Conservation (phyloP, 1,140 invertebrate species). For the Heliconius hewitsoni region DNA sequence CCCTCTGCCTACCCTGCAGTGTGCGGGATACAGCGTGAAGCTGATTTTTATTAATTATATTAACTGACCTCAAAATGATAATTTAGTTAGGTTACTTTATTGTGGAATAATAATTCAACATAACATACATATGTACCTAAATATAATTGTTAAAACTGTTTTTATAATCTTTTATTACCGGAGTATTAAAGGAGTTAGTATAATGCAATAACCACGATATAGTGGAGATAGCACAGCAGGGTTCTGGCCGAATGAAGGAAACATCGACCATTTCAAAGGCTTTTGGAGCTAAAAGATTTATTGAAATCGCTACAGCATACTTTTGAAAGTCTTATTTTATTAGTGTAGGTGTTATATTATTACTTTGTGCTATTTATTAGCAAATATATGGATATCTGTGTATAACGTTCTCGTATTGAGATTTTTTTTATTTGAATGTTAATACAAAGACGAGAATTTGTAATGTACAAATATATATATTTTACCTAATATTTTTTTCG, state of each 20-base stretch:
- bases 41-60: too few relatives aligned
- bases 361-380: slow-evolving; percentile 13
- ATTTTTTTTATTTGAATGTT: too few relatives aligned
- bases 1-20: too few relatives aligned
- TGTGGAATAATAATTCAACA: neutral
- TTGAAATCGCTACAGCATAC: slow-evolving; percentile 37
- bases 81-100: neutral
- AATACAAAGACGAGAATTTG: too few relatives aligned
- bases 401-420: neutral
- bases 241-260: slow-evolving; percentile 39
- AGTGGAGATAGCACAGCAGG: slow-evolving; percentile 58
- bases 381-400: neutral
- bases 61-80: too few relatives aligned
- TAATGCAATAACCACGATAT: slow-evolving; percentile 61
- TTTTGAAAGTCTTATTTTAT: slow-evolving; percentile 22
- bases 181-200: slow-evolving; percentile 18
- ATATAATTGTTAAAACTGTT: neutral
- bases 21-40: too few relatives aligned
- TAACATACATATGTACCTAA: too few relatives aligned
- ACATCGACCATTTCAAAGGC: slow-evolving; percentile 38
- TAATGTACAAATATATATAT: too few relatives aligned
- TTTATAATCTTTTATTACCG: neutral
- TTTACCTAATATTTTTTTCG: too few relatives aligned
- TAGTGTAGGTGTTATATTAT: slow-evolving; percentile 28
- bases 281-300: slow-evolving; percentile 60